Conservation (phyloP, 2,888 invertebrate genomes). For the Steinernema hermaphroditum region DNA sequence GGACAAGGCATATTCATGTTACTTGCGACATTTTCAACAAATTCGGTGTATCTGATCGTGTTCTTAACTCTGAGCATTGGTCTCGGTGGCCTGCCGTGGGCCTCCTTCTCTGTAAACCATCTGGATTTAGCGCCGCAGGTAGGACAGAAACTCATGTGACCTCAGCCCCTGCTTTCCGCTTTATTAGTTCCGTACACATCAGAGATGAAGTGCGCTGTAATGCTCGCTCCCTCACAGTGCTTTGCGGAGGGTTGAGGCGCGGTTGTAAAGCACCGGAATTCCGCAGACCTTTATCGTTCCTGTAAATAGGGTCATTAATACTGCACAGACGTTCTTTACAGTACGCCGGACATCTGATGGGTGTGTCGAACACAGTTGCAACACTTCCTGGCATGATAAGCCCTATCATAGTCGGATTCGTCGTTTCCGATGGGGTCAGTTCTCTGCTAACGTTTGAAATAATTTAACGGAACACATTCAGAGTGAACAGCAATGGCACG, state of each 20-base stretch:
- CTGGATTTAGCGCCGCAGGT: conserved; percentile 84
- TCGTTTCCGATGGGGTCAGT: conserved; percentile 77
- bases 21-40: conserved; percentile 77
- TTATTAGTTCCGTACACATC: background rate
- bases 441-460: too few species aligned
- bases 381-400: conserved; percentile 89
- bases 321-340: conserved; percentile 38
- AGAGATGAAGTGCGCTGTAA: conserved; percentile 20
- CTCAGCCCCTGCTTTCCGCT: background rate
- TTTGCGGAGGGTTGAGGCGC: background rate
- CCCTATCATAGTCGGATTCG: conserved; percentile 79
- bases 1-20: conserved; percentile 85
- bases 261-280: background rate
- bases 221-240: background rate
- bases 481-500: conserved; percentile 75
- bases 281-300: background rate
- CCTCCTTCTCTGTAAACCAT: conserved; percentile 80
- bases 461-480: background rate
- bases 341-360: conserved; percentile 88
- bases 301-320: conserved; percentile 22
- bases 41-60: conserved; percentile 76
- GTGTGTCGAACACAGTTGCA: conserved; percentile 85
- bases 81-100: conserved; percentile 86
- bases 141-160: conserved; percentile 24
- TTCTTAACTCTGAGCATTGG: conserved; percentile 86